A percentile compares a stretch with the other conserved stretches of the same genome.
Evolutionary conservation across 2,113 vertebrate genomes (phyloP).

Genomic region (Pollimyrus isidori): DNA sequence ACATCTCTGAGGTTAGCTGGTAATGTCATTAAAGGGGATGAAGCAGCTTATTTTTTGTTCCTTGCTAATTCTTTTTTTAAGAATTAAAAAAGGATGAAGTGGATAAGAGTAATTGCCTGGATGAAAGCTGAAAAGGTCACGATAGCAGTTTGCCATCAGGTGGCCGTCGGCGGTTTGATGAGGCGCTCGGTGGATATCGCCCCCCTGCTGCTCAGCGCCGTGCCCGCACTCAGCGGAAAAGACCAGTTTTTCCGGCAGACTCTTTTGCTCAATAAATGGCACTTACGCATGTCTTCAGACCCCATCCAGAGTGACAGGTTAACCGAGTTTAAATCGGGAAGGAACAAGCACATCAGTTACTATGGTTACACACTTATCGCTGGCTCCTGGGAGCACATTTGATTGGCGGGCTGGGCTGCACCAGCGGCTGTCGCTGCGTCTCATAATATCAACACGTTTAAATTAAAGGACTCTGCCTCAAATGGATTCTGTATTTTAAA

Average conservation of each 20-base stretch:
- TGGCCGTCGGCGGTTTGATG: neutral
- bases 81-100: neutral
- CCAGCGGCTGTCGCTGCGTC: neutral
- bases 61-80: neutral
- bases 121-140: neutral
- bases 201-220: neutral
- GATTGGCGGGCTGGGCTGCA: neutral
- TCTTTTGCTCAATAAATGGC: neutral
- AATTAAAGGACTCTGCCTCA: neutral
- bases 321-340: neutral
- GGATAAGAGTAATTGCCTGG: neutral
- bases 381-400: neutral
- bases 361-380: constrained; percentile 7
- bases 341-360: constrained; percentile 9
- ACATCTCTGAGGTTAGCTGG: neutral
- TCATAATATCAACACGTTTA: constrained; percentile 4
- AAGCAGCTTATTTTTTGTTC: neutral
- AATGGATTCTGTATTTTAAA: neutral
- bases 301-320: constrained; percentile 4
- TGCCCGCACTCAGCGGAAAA: neutral
- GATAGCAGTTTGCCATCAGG: neutral
- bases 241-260: neutral
- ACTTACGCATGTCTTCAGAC: neutral
- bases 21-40: neutral
- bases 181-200: neutral